A percentile compares a stretch with the other conserved stretches of the same genome.
Conservation (phyloP, 2,797 vertebrate species). For the Sus cebifrons region DNA sequence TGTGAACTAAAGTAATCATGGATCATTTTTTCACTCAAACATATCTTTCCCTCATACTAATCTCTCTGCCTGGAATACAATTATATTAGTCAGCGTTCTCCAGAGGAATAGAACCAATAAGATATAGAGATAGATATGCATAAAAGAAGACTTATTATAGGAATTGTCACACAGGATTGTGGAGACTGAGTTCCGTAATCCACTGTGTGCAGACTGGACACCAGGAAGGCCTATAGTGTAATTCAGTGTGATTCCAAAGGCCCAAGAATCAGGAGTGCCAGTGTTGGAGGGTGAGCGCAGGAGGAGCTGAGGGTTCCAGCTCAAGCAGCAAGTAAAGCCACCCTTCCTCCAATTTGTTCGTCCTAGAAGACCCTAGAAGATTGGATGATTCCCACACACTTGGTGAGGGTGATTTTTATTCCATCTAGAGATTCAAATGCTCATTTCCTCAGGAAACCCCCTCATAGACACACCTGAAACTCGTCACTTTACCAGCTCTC, state of each 20-base stretch:
- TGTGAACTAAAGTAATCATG: background rate
- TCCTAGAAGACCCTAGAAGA: background rate
- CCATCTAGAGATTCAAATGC: background rate
- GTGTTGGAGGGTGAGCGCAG: background rate
- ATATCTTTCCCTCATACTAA: background rate
- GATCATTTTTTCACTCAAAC: background rate
- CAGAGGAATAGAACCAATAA: background rate
- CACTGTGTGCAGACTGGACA: background rate
- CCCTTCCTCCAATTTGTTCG: background rate
- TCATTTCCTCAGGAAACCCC: background rate
- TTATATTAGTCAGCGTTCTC: background rate
- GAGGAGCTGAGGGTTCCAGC: background rate
- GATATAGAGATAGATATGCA: background rate
- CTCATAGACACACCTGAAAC: background rate
- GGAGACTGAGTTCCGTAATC: background rate
- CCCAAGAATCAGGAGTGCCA: background rate
- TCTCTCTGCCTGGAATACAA: background rate
- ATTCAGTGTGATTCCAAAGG: constrained; percentile 1
- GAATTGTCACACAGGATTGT: background rate
- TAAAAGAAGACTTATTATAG: background rate
- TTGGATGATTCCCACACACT: background rate
- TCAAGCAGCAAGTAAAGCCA: background rate
- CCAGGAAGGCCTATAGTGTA: background rate
- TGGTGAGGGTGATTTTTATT: background rate
- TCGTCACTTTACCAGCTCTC: background rate